Evolutionary conservation across 2,113 vertebrate genomes (phyloP).

Genomic region (Andinoacara biseriatus): DNA sequence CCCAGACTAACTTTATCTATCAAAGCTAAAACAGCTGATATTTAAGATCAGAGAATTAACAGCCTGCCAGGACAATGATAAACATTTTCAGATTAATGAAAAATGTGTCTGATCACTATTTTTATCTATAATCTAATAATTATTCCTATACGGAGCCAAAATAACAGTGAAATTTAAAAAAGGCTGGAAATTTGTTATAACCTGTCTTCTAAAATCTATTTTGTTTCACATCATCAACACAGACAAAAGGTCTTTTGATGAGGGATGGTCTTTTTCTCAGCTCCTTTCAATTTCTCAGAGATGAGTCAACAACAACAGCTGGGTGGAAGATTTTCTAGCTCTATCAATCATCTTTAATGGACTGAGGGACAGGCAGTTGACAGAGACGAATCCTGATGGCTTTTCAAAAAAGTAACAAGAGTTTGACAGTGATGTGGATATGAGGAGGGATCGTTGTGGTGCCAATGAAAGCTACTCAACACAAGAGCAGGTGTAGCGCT

Average conservation of each 20-base stretch:
- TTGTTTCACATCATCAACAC: constrained; percentile 47
- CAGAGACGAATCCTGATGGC: constrained; percentile 80
- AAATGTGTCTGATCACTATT: constrained; percentile 37
- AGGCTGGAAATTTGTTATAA: constrained; percentile 13
- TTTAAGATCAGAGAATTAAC: constrained; percentile 1
- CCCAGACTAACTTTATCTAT: constrained; percentile 9
- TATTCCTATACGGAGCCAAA: constrained; percentile 11
- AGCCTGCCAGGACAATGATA: constrained; percentile 20
- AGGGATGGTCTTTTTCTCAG: constrained; percentile 60
- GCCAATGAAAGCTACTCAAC: constrained; percentile 71
- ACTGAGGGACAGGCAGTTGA: constrained; percentile 77
- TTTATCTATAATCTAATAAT: constrained; percentile 46
- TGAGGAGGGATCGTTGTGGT: constrained; percentile 53
- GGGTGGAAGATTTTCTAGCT: constrained; percentile 72
- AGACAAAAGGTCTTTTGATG: constrained; percentile 71
- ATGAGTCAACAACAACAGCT: constrained; percentile 78
- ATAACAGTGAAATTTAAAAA: neutral
- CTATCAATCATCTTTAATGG: constrained; percentile 84
- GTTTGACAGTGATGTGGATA: constrained; percentile 73
- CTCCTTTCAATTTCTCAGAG: constrained; percentile 70
- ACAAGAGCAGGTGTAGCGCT: constrained; percentile 40
- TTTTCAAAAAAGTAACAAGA: constrained; percentile 76
- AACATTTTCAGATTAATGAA: constrained; percentile 24
- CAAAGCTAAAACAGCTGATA: constrained; percentile 5
- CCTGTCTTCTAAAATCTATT: constrained; percentile 43